Evolutionary conservation across 1,140 invertebrate genomes (phyloP).

Genomic region (Panagrolaimus sp.): DNA sequence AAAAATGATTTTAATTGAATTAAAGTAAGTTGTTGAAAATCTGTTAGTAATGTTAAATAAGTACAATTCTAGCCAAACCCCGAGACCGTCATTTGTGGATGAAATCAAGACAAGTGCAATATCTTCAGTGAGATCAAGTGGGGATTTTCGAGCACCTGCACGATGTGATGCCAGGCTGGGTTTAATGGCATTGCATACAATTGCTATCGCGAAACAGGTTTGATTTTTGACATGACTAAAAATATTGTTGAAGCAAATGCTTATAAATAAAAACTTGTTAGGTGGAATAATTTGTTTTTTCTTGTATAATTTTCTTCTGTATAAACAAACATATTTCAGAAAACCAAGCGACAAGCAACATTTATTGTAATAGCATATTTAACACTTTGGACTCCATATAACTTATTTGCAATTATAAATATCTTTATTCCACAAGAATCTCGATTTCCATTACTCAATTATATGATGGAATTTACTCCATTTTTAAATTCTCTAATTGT

Average conservation of each 20-base stretch:
- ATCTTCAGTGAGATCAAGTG: no score
- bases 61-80: no score
- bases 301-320: no score
- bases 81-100: no score
- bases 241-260: no score
- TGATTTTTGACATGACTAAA: neutral
- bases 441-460: slow-evolving; percentile 26
- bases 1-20: no score
- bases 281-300: no score
- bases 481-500: slow-evolving; percentile 52
- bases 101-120: no score
- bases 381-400: slow-evolving; percentile 54
- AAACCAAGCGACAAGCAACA: slow-evolving; percentile 50
- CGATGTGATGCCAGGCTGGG: slow-evolving; percentile 27
- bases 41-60: no score
- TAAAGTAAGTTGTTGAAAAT: no score
- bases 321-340: slow-evolving; percentile 22
- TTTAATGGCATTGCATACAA: slow-evolving; percentile 44
- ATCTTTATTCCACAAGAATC: slow-evolving; percentile 33
- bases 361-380: slow-evolving; percentile 51
- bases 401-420: slow-evolving; percentile 49
- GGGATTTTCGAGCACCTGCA: no score
- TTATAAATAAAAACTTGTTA: no score
- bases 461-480: slow-evolving; percentile 44
- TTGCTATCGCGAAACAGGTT: slow-evolving; percentile 37